A percentile compares a stretch with the other conserved stretches of the same genome.
These are phyloP conservation scores for Cephus nigrinus DNA, from an alignment of 2,888 invertebrate species.

Conservation along the genomic window DNA sequence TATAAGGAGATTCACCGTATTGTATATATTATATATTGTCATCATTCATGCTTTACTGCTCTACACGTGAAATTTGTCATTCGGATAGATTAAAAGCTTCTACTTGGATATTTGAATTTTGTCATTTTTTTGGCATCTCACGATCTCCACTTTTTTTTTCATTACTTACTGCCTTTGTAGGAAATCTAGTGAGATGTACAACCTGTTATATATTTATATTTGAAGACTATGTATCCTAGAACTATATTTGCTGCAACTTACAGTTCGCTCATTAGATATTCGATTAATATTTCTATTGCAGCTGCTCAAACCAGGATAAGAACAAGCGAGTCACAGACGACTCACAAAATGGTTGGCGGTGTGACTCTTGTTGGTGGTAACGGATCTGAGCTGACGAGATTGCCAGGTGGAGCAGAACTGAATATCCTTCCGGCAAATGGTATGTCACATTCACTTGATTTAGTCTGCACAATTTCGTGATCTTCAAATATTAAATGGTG, in stretches of 20 bases:
- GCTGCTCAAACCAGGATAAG: conserved; percentile 61
- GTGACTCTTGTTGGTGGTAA: conserved; percentile 61
- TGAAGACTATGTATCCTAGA: not conserved
- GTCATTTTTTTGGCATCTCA: not conserved
- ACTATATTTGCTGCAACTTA: not conserved
- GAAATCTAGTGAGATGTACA: not conserved
- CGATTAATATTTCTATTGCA: conserved; percentile 26
- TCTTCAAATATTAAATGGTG: not conserved
- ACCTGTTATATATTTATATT: not conserved
- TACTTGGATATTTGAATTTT: not conserved
- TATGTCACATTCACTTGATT: conserved; percentile 53
- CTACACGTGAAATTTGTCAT: too few species aligned
- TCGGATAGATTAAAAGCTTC: too few species aligned
- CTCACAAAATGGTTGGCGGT: conserved; percentile 66
- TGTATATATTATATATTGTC: too few species aligned
- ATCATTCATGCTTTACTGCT: too few species aligned
- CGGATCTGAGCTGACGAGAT: conserved; percentile 62
- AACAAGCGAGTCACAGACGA: conserved; percentile 56
- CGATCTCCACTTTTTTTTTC: not conserved
- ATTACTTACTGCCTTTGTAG: too few species aligned
- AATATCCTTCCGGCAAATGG: conserved; percentile 65
- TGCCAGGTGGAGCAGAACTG: conserved; percentile 64
- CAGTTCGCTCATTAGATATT: not conserved
- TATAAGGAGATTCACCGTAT: not conserved
- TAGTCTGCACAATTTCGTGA: not conserved